These are phyloP conservation scores for Ellobius talpinus DNA, from an alignment of 2,113 vertebrate genomes.

Conservation along the genomic window DNA sequence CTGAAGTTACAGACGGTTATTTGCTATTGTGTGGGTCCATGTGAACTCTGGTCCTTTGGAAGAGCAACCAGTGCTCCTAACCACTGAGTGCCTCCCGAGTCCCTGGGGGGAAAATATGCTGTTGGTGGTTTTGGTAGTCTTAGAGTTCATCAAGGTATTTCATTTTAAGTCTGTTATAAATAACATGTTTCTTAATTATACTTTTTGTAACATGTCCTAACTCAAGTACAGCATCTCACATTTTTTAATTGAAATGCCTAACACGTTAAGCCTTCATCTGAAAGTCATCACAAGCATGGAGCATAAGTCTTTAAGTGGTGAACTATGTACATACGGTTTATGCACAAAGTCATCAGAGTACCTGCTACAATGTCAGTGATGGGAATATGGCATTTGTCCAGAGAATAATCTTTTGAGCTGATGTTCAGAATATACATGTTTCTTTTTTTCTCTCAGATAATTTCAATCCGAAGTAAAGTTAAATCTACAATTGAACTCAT, in stretches of 20 bases:
- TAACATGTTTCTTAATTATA: constrained; percentile 35
- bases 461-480: background rate
- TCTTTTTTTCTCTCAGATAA: background rate
- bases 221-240: background rate
- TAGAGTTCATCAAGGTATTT: constrained; percentile 11
- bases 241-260: constrained; percentile 51
- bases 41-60: background rate
- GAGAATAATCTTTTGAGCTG: background rate
- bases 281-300: background rate
- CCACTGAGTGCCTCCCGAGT: background rate
- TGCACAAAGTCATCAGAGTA: background rate
- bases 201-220: background rate
- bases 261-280: constrained; percentile 15
- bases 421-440: background rate
- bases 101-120: background rate
- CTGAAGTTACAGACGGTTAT: background rate
- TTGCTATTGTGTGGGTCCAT: background rate
- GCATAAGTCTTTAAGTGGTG: background rate
- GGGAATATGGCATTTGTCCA: background rate
- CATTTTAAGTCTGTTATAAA: constrained; percentile 11
- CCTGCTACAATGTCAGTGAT: background rate
- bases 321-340: background rate
- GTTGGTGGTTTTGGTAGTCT: constrained; percentile 24
- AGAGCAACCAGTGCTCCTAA: background rate
- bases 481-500: background rate